Base-by-base conservation (phyloP, 1,140 invertebrate genomes). In the Philotrypesis tridentata region DNA sequence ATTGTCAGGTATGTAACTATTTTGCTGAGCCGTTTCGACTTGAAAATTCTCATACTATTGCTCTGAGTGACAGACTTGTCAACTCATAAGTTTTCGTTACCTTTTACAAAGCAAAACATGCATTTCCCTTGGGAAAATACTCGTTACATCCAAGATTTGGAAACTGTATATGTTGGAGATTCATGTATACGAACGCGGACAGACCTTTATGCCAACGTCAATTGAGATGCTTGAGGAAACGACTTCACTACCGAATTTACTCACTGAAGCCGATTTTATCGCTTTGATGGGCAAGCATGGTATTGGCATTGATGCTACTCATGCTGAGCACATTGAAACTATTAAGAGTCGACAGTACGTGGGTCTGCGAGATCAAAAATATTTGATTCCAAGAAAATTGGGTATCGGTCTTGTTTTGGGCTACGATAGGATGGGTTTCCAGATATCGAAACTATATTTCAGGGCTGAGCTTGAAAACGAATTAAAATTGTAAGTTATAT, bases 231-330 rank as follows among this genome's bases (percentile, higher is more conserved):
- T 94, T 1, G 95, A 96, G 87, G 95, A 97, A 12, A 93, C 94
- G 87, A 99, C 98, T 0, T 94, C 94, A 6, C 93, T 98, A 0
- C 98, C 98, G 0, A 95, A 95, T 79, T 92, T 99, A 11, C 90
- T 99, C 43, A 99, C 98, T 0, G 98, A 99, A 94, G 98, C 99
- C 12, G 99, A 99, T 93, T 93, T 99, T 5, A 99, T 99, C 88
- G 95, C 97, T 9, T 92, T 99, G 0, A 99, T 99, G 99, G 99
- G 99, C 89, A 99, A 99, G 93, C 97, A 99, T 93, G 99, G 99
- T 11, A 99, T 99, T 85, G 98, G 98, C 92, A 99, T 99, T 1
- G 99, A 99, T 93, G 99, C 99, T 0, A 99, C 99, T 0, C 99
- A 99, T 92, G 99, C 99, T 8, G 99, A 99, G 80, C 99, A 99